Conservation (phyloP, 2,113 vertebrate genomes). For the Bolborhynchus lineola region DNA sequence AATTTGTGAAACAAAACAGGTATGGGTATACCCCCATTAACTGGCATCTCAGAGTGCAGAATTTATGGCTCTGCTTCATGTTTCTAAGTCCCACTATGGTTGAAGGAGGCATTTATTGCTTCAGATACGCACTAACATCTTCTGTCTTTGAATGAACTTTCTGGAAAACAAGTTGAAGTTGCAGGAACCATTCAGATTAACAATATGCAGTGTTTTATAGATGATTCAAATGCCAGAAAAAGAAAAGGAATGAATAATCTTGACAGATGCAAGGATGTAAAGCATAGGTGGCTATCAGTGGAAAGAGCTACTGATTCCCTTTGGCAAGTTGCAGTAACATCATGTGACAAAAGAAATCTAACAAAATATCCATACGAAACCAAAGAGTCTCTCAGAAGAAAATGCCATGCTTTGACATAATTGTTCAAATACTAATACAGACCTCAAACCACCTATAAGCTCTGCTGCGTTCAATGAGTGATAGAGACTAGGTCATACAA, state of each 20-base stretch:
- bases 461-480: not conserved
- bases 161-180: not conserved
- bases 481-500: not conserved
- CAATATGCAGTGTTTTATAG: not conserved
- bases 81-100: not conserved
- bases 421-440: not conserved
- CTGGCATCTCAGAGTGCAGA: not conserved
- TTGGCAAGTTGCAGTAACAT: not conserved
- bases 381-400: not conserved
- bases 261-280: not conserved
- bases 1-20: constrained; percentile 21
- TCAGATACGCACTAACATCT: not conserved
- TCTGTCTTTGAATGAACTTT: not conserved
- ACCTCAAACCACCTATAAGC: not conserved
- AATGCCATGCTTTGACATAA: not conserved
- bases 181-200: not conserved
- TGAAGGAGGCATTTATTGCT: not conserved
- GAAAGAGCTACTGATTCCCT: not conserved
- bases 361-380: not conserved
- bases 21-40: not conserved
- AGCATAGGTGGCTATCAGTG: not conserved
- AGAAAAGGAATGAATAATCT: not conserved
- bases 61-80: not conserved
- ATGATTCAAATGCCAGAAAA: not conserved
- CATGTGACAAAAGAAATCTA: not conserved